Base-by-base conservation (phyloP, 2,113 vertebrate genomes). In the Microcebus jonahi region DNA sequence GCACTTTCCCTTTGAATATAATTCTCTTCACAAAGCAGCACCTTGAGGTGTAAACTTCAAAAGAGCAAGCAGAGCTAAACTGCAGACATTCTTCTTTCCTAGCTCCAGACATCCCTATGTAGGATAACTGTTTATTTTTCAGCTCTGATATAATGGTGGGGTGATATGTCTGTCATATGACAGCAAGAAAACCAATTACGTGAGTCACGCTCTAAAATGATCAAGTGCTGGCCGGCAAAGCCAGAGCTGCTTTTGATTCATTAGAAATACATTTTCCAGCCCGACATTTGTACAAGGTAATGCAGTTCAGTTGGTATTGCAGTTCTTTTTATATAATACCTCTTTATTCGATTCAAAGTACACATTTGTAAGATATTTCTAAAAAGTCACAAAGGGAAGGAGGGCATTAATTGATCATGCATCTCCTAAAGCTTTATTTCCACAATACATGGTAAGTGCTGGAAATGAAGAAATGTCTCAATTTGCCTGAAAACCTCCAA, bases 381-480 rank as follows among this genome's bases (percentile, higher is more conserved):
- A 68, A 71, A 48, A 87, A 94, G 90, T 90, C 80, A 91, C 55
- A 55, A 53, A 76, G 42, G 55, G 75, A 93, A 96, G 81, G 21
- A 84, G 6, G 79, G 42, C 76, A 94, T 84, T 86, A 85, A 95
- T 71, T 53, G 68, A 96, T 82, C 53, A 27, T 25, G 2, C 68
- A 59, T 50, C 94, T 95, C 94, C 65, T 92, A 91, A 53, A 97
- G 55, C 91, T 91, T 92, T 96, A 87, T 94, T 97, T 95, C 95
- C 39, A 61, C 18, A 80, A 17, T 29, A 25, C 6, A 68, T 0
- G 0, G 2, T 29, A 67, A 6, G 34, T 82, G 34, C 53, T 83
- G 75, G 50, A 92, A 94, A 97, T 93, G 80, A 97, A 93, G 87
- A 80, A 95, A 90, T 55, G 31, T 88, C 59, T 95, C 77, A 57